Evolutionary conservation across 2,888 invertebrate genomes (phyloP).

Genomic region (Dioctria linearis): DNA sequence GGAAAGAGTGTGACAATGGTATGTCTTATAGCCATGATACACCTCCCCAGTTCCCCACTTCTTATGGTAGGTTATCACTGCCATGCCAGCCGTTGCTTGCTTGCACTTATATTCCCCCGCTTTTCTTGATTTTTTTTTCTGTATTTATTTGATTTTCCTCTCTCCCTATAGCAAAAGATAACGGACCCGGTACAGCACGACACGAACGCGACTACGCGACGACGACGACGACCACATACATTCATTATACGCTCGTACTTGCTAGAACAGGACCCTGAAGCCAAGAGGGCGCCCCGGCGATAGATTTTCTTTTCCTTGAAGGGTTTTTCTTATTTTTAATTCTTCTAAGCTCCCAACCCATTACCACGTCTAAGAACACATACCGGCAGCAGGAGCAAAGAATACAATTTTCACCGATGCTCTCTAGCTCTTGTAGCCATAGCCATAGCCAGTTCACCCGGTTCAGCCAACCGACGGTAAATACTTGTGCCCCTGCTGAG

Average conservation of each 20-base stretch:
- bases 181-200: neutral
- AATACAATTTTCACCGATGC: neutral
- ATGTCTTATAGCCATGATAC: neutral
- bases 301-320: slow-evolving; percentile 23
- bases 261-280: neutral
- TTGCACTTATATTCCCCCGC: neutral
- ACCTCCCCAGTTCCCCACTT: slow-evolving; percentile 19
- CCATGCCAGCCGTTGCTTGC: too few species aligned
- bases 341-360: slow-evolving; percentile 45
- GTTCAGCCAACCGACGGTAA: slow-evolving; percentile 47
- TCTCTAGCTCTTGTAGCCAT: neutral
- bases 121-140: too few species aligned
- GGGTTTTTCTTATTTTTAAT: slow-evolving; percentile 52
- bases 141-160: slow-evolving; percentile 26
- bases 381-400: neutral
- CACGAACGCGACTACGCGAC: too few species aligned
- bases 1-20: slow-evolving; percentile 20
- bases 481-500: slow-evolving; percentile 10
- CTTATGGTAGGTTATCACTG: too few species aligned
- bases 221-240: neutral
- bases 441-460: slow-evolving; percentile 8
- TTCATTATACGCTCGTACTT: neutral
- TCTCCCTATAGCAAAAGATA: slow-evolving; percentile 12
- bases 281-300: neutral
- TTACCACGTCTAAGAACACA: neutral